Evolutionary conservation across 1,140 invertebrate species (phyloP).

Genomic region (Teleogryllus occipitalis): DNA sequence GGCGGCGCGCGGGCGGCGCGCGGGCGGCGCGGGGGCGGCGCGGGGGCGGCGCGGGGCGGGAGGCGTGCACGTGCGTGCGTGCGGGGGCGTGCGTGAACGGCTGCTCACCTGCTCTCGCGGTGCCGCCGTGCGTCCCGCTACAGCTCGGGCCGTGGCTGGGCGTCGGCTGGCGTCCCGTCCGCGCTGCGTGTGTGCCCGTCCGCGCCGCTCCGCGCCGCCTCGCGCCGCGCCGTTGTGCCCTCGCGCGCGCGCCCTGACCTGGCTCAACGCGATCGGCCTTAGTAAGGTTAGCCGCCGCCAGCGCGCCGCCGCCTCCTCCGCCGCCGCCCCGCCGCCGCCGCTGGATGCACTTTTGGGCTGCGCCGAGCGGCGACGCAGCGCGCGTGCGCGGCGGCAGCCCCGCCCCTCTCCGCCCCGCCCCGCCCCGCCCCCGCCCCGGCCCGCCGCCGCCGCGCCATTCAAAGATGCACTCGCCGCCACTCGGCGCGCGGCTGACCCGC

Average conservation of each 20-base stretch:
- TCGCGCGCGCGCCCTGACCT: neutral
- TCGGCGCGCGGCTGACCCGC: neutral
- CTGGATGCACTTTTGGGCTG: neutral
- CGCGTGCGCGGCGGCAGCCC: neutral
- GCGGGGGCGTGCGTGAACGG: neutral
- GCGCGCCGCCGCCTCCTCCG: no score
- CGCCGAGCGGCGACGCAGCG: no score
- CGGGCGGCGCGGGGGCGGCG: no score
- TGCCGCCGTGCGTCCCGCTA: no score
- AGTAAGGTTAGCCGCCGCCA: neutral
- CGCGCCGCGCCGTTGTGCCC: no score
- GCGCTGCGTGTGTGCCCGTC: neutral
- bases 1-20: no score
- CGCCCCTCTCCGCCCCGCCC: neutral
- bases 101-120: neutral
- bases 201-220: no score
- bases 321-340: no score
- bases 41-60: no score
- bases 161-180: neutral
- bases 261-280: neutral
- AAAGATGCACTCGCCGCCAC: neutral
- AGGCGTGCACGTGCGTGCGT: no score
- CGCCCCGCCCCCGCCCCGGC: no score
- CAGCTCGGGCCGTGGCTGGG: neutral
- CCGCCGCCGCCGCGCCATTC: neutral